Evolutionary conservation across 1,140 invertebrate species (phyloP), one percentile per base, ranked within the genome.

Genomic region (Drosophila seguyi): DNA sequence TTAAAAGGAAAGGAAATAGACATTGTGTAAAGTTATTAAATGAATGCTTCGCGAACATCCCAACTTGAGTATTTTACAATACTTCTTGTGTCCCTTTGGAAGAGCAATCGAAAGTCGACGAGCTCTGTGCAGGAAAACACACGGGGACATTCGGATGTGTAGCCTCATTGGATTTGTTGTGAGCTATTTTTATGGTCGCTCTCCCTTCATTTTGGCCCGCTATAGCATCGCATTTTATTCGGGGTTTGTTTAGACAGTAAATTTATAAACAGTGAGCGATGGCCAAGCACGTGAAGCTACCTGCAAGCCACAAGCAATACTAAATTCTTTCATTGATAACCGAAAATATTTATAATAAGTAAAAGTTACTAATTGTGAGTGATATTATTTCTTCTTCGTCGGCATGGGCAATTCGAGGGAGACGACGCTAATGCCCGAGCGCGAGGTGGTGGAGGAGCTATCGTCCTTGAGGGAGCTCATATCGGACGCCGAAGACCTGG

Each of bases 231-330:
- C 58, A 57, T 59, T 79, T 82, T 66, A 57, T 67, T 75, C 44
- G 63, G 68, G 78, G 77, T 77, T 38, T 68, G 53, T 71, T 87
- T 80, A 27, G 56, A 44, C 42, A 63, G 57, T 39, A 67, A 41
- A 88, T 87, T 80, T 88, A 68, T 88, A 90, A 88, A 88, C 84
- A 88, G 63, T 74, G 67, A 67, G 68, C 52, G 39, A 47, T 68
- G 52, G 34, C 47, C 47, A 59, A 79, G 48, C 84, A 83, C 67
- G 71, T 73, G 84, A 71, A 76, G 42, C 27, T 20, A 42, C 11
- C 39, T 31, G 48, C 1, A 25, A 34, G 20, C 7, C 16, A 42
- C 18, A 5, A 27, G 14, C 29, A 55, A 47, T 42, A 60, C 27
- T 11, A 18, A 22, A 27, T 71, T 13, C 29, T 10, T 56, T 42